Conservation (phyloP, 2,113 vertebrate species). For the Circaetus gallicus region DNA sequence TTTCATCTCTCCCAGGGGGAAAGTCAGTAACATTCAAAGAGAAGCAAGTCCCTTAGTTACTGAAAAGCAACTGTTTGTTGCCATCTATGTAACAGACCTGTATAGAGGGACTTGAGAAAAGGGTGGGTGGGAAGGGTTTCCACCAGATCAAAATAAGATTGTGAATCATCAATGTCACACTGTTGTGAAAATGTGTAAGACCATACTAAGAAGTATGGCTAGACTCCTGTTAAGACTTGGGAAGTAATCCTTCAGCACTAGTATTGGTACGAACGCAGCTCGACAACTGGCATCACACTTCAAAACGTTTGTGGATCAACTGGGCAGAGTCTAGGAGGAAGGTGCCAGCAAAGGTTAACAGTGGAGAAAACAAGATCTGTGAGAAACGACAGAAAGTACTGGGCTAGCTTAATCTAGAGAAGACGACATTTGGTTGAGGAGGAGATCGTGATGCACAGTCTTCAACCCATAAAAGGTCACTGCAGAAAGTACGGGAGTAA, state of each 20-base stretch:
- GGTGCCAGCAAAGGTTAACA: neutral
- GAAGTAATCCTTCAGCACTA: neutral
- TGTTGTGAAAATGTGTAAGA: slow-evolving; percentile 9
- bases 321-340: neutral
- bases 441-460: neutral
- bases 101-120: slow-evolving; percentile 3
- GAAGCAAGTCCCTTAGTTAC: neutral
- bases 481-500: neutral
- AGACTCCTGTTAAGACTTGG: neutral
- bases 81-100: neutral
- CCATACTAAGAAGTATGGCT: neutral
- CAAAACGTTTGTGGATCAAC: neutral
- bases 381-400: neutral
- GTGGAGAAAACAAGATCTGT: neutral
- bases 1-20: neutral
- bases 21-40: neutral
- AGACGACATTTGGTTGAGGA: neutral
- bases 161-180: neutral
- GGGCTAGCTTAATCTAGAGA: neutral
- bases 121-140: slow-evolving; percentile 13
- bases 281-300: neutral
- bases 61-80: neutral
- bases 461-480: neutral
- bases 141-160: neutral
- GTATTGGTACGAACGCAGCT: neutral